phyloP scores from a whole-genome alignment of 2,113 vertebrate species.

The Mionectes macconnelli region DNA sequence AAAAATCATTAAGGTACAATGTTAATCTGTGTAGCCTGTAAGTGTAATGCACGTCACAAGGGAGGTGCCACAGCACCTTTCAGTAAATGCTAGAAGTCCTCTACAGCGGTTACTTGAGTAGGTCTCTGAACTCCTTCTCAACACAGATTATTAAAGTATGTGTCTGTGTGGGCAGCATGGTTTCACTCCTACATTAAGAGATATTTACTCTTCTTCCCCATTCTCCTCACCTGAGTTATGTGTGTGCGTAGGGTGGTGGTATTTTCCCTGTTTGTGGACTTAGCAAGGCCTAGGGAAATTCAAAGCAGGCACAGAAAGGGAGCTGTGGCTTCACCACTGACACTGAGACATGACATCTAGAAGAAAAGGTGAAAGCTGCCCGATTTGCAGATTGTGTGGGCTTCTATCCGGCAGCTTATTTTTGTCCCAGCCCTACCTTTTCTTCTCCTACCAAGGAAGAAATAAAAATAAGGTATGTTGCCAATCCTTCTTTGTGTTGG shows the following conservation, averaged over 20 bases:
- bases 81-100: background rate
- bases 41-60: background rate
- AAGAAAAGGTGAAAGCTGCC: background rate
- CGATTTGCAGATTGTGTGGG: background rate
- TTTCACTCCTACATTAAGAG: background rate
- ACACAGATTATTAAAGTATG: background rate
- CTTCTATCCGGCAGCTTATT: background rate
- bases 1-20: background rate
- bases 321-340: background rate
- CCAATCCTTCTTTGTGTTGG: background rate
- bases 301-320: background rate
- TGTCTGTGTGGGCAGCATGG: accelerated
- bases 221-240: background rate
- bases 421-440: background rate
- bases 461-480: background rate
- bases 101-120: background rate
- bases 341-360: background rate
- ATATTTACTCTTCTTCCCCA: background rate
- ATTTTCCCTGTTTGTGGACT: background rate
- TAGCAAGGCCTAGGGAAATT: background rate
- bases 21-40: background rate
- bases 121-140: background rate
- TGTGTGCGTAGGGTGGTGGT: too few relatives aligned
- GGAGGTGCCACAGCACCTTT: background rate
- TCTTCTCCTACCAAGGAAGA: background rate